Conservation (phyloP, 1,140 invertebrate genomes). For the Cotesia typhae region DNA sequence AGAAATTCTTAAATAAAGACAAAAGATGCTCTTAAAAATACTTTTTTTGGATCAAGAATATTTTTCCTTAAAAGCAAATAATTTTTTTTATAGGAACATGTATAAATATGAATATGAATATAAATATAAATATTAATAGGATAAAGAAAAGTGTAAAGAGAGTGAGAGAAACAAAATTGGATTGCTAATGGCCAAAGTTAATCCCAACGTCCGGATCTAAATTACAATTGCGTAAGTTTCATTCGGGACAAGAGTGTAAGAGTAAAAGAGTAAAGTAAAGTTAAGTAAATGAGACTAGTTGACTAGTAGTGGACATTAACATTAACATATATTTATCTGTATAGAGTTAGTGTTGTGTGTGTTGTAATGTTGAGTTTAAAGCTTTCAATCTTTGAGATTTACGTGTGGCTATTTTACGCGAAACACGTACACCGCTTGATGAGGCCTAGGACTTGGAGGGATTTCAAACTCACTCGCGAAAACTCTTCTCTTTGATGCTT, state of each 20-base stretch:
- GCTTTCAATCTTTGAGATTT: slow-evolving; percentile 37
- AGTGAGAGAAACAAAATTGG: slow-evolving; percentile 26
- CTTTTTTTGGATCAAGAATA: too few species aligned
- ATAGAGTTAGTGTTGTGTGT: neutral
- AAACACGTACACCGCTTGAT: slow-evolving; percentile 27
- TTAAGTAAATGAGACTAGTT: neutral
- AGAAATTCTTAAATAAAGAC: too few species aligned
- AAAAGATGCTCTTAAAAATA: too few species aligned
- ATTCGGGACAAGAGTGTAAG: slow-evolving; percentile 4
- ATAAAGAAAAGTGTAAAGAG: slow-evolving; percentile 21
- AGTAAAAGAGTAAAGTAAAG: neutral
- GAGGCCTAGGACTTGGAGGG: slow-evolving; percentile 36
- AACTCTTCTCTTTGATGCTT: slow-evolving; percentile 40
- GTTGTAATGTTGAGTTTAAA: neutral
- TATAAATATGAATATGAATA: slow-evolving; percentile 27
- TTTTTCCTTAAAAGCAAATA: too few species aligned
- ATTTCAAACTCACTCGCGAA: slow-evolving; percentile 36
- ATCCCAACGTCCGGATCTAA: slow-evolving; percentile 39
- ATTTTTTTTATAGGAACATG: neutral
- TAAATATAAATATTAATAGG: slow-evolving; percentile 12
- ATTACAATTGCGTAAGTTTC: slow-evolving; percentile 42
- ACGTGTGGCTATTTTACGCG: slow-evolving; percentile 41
- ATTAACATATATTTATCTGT: neutral
- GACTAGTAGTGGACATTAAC: neutral
- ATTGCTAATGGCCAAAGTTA: slow-evolving; percentile 31